A percentile compares a stretch with the other conserved stretches of the same genome.
Evolutionary conservation across 2,888 invertebrate species (phyloP).

Genomic region (Lasioglossum morio): DNA sequence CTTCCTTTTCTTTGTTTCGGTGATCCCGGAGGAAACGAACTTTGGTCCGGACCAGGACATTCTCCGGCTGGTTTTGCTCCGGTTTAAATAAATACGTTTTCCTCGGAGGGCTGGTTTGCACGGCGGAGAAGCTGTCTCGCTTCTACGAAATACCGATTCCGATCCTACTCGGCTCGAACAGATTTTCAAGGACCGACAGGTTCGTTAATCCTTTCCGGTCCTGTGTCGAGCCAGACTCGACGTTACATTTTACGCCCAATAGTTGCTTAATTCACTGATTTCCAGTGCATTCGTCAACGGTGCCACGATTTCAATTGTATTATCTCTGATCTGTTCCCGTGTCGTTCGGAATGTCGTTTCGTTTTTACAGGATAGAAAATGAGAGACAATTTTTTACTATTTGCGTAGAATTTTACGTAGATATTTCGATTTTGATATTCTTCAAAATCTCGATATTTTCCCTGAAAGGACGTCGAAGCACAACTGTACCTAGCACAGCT

Average conservation of each 20-base stretch:
- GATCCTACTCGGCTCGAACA: not conserved
- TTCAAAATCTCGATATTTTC: too few relatives aligned
- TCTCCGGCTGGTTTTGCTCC: conserved; percentile 29
- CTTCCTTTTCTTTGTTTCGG: not conserved
- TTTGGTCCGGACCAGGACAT: not conserved
- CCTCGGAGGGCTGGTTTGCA: conserved; percentile 16
- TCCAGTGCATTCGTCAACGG: not conserved
- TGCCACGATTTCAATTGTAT: not conserved
- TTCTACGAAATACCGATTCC: not conserved
- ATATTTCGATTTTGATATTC: too few relatives aligned
- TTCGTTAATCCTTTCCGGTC: not conserved
- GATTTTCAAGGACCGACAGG: not conserved
- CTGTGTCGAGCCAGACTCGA: not conserved
- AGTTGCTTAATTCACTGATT: not conserved
- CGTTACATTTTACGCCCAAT: not conserved
- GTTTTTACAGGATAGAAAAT: too few relatives aligned
- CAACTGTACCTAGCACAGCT: too few relatives aligned
- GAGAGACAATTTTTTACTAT: too few relatives aligned
- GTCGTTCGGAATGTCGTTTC: too few relatives aligned
- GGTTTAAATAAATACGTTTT: conserved; percentile 22
- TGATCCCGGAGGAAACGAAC: conserved; percentile 5
- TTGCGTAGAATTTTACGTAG: too few relatives aligned
- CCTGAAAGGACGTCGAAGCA: too few relatives aligned
- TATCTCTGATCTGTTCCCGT: too few relatives aligned
- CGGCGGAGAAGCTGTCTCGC: conserved; percentile 21